Conservation (phyloP, 2,888 invertebrate genomes). For the Agonopterix arenella region DNA sequence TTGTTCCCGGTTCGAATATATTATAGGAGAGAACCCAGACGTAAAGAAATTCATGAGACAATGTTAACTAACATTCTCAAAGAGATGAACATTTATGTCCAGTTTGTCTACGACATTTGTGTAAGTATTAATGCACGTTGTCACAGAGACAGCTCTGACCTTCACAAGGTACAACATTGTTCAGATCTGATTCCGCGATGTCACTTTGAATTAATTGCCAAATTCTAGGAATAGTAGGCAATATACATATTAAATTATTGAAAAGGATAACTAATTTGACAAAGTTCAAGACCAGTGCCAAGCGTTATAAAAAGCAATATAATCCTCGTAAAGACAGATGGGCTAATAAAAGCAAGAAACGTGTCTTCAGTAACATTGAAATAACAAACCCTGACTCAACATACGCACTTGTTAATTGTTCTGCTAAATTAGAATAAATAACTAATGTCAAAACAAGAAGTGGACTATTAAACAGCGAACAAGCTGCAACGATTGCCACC, state of each 20-base stretch:
- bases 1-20: conserved; percentile 15
- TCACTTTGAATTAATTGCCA: too few relatives aligned
- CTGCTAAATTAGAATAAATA: conserved; percentile 6
- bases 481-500: conserved; percentile 40
- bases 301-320: too few relatives aligned
- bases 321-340: too few relatives aligned
- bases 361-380: too few relatives aligned
- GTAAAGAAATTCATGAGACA: conserved; percentile 18
- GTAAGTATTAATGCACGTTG: background rate
- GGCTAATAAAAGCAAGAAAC: too few relatives aligned
- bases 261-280: too few relatives aligned
- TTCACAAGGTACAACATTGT: too few relatives aligned
- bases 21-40: conserved; percentile 4
- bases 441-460: conserved; percentile 19
- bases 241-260: background rate
- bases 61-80: conserved; percentile 17
- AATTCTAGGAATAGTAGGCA: too few relatives aligned
- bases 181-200: too few relatives aligned
- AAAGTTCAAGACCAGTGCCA: too few relatives aligned
- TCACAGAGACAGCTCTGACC: too few relatives aligned
- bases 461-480: conserved; percentile 28
- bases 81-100: conserved; percentile 7
- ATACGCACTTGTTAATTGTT: conserved; percentile 5
- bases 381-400: too few relatives aligned
- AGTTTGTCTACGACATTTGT: background rate